phyloP scores from a whole-genome alignment of 2,888 invertebrate species.

The Volucella zonaria region DNA sequence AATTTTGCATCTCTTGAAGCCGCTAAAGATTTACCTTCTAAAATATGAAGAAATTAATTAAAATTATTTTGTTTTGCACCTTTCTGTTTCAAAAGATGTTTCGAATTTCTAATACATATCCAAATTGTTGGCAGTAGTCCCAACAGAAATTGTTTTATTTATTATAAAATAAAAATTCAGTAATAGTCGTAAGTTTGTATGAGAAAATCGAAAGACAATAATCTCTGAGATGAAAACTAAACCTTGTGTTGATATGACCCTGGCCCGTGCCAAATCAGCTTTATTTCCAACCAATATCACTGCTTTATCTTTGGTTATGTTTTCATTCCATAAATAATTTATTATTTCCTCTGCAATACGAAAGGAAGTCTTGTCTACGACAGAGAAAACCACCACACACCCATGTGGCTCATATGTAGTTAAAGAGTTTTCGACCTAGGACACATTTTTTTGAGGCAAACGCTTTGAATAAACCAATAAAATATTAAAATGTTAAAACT shows the following conservation, averaged over 20 bases:
- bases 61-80: slow-evolving; percentile 43
- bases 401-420: slow-evolving; percentile 96
- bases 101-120: background rate
- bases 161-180: too few relatives aligned
- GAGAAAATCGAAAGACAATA: background rate
- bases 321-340: slow-evolving; percentile 92
- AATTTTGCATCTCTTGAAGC: slow-evolving; percentile 95
- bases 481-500: slow-evolving; percentile 81
- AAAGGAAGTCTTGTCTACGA: slow-evolving; percentile 92
- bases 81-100: background rate
- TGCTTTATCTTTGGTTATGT: slow-evolving; percentile 91
- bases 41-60: slow-evolving; percentile 26
- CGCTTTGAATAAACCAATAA: background rate
- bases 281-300: slow-evolving; percentile 97
- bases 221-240: slow-evolving; percentile 74
- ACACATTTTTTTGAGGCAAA: slow-evolving; percentile 5
- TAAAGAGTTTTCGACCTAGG: slow-evolving; percentile 92
- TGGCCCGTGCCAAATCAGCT: slow-evolving; percentile 93
- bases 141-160: too few relatives aligned
- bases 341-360: slow-evolving; percentile 92
- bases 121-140: too few relatives aligned
- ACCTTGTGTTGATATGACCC: slow-evolving; percentile 93
- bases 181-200: too few relatives aligned
- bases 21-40: slow-evolving; percentile 96
- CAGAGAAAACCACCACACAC: slow-evolving; percentile 95